Conservation (phyloP, 2,888 invertebrate genomes). For the Chrysomela aeneicollis region DNA sequence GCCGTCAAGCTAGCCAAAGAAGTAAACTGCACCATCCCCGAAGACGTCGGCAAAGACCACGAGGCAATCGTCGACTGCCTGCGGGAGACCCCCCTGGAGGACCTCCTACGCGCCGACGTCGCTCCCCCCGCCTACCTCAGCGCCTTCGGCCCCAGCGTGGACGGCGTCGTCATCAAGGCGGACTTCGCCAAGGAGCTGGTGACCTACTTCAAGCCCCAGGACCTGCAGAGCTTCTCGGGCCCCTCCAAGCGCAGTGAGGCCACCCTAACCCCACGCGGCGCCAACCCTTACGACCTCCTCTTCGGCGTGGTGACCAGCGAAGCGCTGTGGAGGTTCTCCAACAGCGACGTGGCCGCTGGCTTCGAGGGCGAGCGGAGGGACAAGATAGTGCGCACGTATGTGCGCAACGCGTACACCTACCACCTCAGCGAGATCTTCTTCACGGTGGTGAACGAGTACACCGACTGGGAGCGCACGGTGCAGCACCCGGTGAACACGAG, state of each 20-base stretch:
- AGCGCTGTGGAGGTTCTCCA: constrained; percentile 87
- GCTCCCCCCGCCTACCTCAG: constrained; percentile 83
- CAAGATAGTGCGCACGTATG: constrained; percentile 88
- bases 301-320: constrained; percentile 93
- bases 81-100: constrained; percentile 76
- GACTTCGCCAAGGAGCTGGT: constrained; percentile 84
- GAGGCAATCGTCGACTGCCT: constrained; percentile 86
- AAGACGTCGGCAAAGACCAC: constrained; percentile 81
- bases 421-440: constrained; percentile 96
- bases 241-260: constrained; percentile 70
- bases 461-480: constrained; percentile 94
- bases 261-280: constrained; percentile 66
- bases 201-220: constrained; percentile 73
- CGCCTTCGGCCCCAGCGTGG: constrained; percentile 92
- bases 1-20: constrained; percentile 81
- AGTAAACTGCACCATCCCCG: constrained; percentile 83
- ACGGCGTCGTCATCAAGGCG: constrained; percentile 93
- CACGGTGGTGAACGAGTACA: constrained; percentile 96
- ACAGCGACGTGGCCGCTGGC: constrained; percentile 82
- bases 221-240: constrained; percentile 69
- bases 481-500: constrained; percentile 88
- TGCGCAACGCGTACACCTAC: constrained; percentile 93
- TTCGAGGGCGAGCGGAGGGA: constrained; percentile 89
- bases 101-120: constrained; percentile 78
- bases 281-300: constrained; percentile 81